Percentiles rank a stretch among this genome's conserved stretches.
Evolutionary conservation across 2,888 invertebrate species (phyloP).

Genomic region (Gisinianus flammeolus): DNA sequence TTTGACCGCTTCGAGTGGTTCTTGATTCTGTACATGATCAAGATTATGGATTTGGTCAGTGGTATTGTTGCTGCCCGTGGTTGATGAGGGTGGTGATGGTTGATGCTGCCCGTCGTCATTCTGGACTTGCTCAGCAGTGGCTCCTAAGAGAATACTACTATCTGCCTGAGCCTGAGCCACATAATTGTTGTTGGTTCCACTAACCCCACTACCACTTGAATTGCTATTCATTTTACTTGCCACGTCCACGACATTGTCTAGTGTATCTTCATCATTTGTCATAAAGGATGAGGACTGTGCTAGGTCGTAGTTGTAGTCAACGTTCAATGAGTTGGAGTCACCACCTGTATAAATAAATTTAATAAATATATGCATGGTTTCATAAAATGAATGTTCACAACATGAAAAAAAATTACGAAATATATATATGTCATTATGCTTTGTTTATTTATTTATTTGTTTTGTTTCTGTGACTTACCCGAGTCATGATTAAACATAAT

Average conservation of each 20-base stretch:
- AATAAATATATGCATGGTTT: background rate
- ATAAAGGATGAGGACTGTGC: constrained; percentile 31
- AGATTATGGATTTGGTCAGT: background rate
- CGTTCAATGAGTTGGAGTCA: constrained; percentile 35
- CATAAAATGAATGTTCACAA: background rate
- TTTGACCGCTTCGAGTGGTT: too few species aligned
- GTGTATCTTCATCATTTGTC: constrained; percentile 39
- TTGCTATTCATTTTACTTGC: constrained; percentile 22
- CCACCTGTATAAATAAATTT: constrained; percentile 21
- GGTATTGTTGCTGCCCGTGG: background rate
- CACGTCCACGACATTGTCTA: constrained; percentile 37
- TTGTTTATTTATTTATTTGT: background rate
- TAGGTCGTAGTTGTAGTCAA: constrained; percentile 36
- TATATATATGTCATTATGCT: background rate
- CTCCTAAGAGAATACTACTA: constrained; percentile 1
- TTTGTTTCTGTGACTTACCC: constrained; percentile 7
- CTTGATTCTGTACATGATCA: constrained; percentile 2
- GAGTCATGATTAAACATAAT: constrained; percentile 53
- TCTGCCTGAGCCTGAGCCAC: background rate
- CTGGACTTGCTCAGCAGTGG: background rate
- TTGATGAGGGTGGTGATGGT: background rate
- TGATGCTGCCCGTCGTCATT: too few species aligned
- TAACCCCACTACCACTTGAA: constrained; percentile 22
- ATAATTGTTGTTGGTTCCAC: constrained; percentile 3
- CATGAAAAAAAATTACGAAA: background rate